Base-by-base conservation (phyloP, 2,888 invertebrate species). In the Hedychridium roseum region DNA sequence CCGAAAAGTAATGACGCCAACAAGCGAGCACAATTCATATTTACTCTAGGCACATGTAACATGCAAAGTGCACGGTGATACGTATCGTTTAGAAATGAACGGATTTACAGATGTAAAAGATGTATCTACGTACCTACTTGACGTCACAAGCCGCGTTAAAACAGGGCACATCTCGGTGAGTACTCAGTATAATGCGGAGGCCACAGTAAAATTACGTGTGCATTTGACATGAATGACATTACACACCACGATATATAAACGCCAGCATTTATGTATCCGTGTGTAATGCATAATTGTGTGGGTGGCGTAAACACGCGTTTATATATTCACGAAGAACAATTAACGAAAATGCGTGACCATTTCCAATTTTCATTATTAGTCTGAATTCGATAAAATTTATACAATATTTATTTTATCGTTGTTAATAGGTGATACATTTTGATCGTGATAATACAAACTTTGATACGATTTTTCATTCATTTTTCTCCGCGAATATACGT, bases 141-240 rank as follows among this genome's bases (percentile, higher is more conserved):
- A 76, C 76, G 71, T 78, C 78, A 78, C 74, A 78, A 78, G 78
- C 77, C 78, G 78, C 78, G 78, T 76, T 72, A 78, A 76, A 76
- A 78, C 71, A 76, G 71, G 75, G 70, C 72, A 78, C 71, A 77
- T 74, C 70, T 75, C 74, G 71, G 71, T 78, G 70, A 78, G 74
- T 78, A 75, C 68, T 71, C 70, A 73, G 63, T 74, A 68, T 66
- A 67, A 64, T 60, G 56, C 56, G 64, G 64, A 65, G 58, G 59
- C 54, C 55, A 57, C 44, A 45, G 55, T 57, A 57, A 23, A 23
- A 62, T 58, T 54, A 45, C 50, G 46, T 54, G 50, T 51, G 55
- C 61, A 60, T 57, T 61, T 49, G 54, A 62, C 45, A 52, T 47
- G 2, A 49, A 59, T 49, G 46, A 50, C 43, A 26, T 55, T 43